phyloP scores from a whole-genome alignment of 1,140 invertebrate species.

The Plectrocnemia conspersa region DNA sequence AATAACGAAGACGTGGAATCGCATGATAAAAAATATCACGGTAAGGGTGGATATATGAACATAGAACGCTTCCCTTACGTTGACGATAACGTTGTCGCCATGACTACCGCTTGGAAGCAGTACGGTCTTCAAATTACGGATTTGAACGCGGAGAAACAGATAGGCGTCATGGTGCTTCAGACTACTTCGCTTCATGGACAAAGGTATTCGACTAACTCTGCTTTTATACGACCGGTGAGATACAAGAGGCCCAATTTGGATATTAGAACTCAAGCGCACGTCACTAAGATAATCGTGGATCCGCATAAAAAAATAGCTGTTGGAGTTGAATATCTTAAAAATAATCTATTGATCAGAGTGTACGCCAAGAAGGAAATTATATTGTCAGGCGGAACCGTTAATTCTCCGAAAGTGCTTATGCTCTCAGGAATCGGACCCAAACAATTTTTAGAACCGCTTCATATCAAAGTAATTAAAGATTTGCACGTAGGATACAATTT shows the following conservation, averaged over 20 bases:
- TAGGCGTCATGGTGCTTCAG: slow-evolving; percentile 57
- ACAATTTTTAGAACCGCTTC: slow-evolving; percentile 52
- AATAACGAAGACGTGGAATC: slow-evolving; percentile 55
- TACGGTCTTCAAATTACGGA: slow-evolving; percentile 53
- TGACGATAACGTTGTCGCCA: slow-evolving; percentile 52
- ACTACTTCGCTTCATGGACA: slow-evolving; percentile 57
- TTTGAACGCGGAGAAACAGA: slow-evolving; percentile 52
- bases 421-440: slow-evolving; percentile 69
- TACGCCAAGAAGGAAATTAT: slow-evolving; percentile 67
- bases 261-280: slow-evolving; percentile 64
- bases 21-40: slow-evolving; percentile 53
- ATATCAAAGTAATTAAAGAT: slow-evolving; percentile 58
- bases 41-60: slow-evolving; percentile 54
- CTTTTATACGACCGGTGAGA: slow-evolving; percentile 68
- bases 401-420: slow-evolving; percentile 69
- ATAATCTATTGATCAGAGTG: slow-evolving; percentile 40
- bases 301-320: slow-evolving; percentile 59
- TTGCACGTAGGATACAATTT: slow-evolving; percentile 70
- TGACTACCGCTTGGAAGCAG: slow-evolving; percentile 58
- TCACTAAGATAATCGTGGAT: slow-evolving; percentile 70
- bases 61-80: slow-evolving; percentile 60
- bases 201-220: slow-evolving; percentile 66
- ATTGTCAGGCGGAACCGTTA: slow-evolving; percentile 63
- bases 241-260: slow-evolving; percentile 65
- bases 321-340: slow-evolving; percentile 60